These are phyloP conservation scores for Drosophila lacteicornis DNA, from an alignment of 1,140 invertebrate species.

Conservation along the genomic window DNA sequence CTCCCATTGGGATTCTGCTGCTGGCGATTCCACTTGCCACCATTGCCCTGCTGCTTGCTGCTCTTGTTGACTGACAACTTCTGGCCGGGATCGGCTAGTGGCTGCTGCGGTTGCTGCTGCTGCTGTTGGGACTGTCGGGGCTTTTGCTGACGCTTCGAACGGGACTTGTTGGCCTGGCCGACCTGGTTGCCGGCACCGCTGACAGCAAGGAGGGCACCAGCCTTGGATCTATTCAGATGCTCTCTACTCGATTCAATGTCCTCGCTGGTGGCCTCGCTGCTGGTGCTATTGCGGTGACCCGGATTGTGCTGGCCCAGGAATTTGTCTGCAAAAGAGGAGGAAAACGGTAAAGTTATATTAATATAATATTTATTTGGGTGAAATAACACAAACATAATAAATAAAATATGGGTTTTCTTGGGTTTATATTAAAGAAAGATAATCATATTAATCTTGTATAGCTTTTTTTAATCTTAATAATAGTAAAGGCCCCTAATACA, in stretches of 20 bases:
- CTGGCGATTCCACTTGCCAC: too few relatives aligned
- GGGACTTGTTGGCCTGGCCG: constrained; percentile 16
- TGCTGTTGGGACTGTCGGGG: constrained; percentile 4
- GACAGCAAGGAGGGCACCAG: constrained; percentile 6
- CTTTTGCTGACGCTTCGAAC: constrained; percentile 63
- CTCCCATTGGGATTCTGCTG: constrained; percentile 1
- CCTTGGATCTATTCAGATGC: constrained; percentile 56
- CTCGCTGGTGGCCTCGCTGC: constrained; percentile 80
- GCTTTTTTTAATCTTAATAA: too few relatives aligned
- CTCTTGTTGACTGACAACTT: not conserved
- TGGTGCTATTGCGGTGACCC: constrained; percentile 79
- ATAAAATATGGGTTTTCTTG: too few relatives aligned
- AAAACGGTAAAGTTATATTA: not conserved
- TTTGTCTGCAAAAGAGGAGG: constrained; percentile 63
- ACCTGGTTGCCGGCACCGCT: constrained; percentile 15
- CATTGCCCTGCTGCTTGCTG: constrained; percentile 17
- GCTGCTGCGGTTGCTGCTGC: constrained; percentile 9
- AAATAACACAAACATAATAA: not conserved
- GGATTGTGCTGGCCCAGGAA: constrained; percentile 72
- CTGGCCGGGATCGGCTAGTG: not conserved
- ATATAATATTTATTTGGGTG: not conserved
- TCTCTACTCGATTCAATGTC: constrained; percentile 76
- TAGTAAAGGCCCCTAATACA: too few relatives aligned
- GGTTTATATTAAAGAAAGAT: too few relatives aligned
- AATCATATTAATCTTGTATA: too few relatives aligned